Evolutionary conservation across 2,888 invertebrate genomes (phyloP).

Genomic region (Corythucha ciliata): DNA sequence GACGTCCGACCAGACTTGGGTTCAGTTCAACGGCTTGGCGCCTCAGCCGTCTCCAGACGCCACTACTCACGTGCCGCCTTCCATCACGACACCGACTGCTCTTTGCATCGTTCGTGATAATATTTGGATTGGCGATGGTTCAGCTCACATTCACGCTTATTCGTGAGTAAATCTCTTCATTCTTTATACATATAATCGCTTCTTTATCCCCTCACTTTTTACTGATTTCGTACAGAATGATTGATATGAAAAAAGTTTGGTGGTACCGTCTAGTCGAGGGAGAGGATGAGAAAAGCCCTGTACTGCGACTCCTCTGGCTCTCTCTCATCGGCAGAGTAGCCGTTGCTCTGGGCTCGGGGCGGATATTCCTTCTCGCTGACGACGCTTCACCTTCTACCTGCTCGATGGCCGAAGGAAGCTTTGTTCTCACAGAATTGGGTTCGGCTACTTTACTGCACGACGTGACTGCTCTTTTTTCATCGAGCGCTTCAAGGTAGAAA

Average conservation of each 20-base stretch:
- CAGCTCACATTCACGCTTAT: slow-evolving; percentile 76
- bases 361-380: slow-evolving; percentile 61
- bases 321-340: slow-evolving; percentile 55
- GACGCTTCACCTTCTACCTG: slow-evolving; percentile 50
- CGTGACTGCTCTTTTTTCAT: slow-evolving; percentile 39
- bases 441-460: slow-evolving; percentile 59
- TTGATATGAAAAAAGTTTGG: slow-evolving; percentile 23
- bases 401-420: slow-evolving; percentile 60
- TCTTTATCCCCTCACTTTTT: not conserved
- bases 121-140: slow-evolving; percentile 85
- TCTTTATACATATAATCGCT: not conserved
- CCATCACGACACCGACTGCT: slow-evolving; percentile 42
- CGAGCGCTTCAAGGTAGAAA: not conserved
- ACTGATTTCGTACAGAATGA: slow-evolving; percentile 12
- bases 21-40: slow-evolving; percentile 52
- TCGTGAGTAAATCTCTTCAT: slow-evolving; percentile 28
- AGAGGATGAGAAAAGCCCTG: slow-evolving; percentile 25
- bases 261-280: slow-evolving; percentile 29
- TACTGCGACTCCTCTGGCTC: slow-evolving; percentile 27
- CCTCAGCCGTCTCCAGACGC: slow-evolving; percentile 32
- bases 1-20: slow-evolving; percentile 48
- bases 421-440: slow-evolving; percentile 68
- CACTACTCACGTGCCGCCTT: not conserved
- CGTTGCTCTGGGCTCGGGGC: slow-evolving; percentile 66
- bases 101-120: slow-evolving; percentile 40